phyloP scores from a whole-genome alignment of 2,113 vertebrate species.

The Protobothrops flavoviridis region DNA sequence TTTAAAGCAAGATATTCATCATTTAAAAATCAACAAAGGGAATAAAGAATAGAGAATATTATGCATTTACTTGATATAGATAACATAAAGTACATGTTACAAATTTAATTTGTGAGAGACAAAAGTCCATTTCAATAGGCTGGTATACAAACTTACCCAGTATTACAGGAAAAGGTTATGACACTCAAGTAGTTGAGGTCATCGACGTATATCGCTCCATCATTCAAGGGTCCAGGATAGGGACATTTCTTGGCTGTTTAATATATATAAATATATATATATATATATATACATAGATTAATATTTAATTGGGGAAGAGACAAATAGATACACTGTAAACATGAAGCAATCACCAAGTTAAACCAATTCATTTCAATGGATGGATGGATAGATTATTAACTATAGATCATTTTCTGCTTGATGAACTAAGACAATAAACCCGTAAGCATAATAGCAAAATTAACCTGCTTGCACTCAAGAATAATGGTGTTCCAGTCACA shows the following conservation, averaged over 20 bases:
- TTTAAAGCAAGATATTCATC: neutral
- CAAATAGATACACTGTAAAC: neutral
- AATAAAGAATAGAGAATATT: neutral
- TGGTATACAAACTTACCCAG: conserved; percentile 75
- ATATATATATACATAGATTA: neutral
- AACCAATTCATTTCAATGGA: neutral
- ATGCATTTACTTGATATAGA: neutral
- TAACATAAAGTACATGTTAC: neutral
- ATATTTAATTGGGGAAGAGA: neutral
- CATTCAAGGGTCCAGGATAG: conserved; percentile 58
- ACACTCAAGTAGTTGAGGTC: conserved; percentile 72
- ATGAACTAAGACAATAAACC: neutral
- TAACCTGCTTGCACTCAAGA: neutral
- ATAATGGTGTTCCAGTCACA: neutral
- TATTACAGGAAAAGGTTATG: conserved; percentile 77
- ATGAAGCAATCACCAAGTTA: neutral
- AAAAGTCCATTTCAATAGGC: neutral
- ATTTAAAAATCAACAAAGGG: neutral
- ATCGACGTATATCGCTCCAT: conserved; percentile 69
- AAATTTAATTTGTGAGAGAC: neutral
- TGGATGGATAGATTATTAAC: neutral
- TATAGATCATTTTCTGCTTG: neutral
- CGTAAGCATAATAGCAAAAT: neutral
- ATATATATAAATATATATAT: conserved; percentile 32
- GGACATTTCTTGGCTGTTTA: conserved; percentile 78